Evolutionary conservation across 2,113 vertebrate species (phyloP), one percentile per base, ranked within the genome.

Genomic region (Peromyscus maniculatus): DNA sequence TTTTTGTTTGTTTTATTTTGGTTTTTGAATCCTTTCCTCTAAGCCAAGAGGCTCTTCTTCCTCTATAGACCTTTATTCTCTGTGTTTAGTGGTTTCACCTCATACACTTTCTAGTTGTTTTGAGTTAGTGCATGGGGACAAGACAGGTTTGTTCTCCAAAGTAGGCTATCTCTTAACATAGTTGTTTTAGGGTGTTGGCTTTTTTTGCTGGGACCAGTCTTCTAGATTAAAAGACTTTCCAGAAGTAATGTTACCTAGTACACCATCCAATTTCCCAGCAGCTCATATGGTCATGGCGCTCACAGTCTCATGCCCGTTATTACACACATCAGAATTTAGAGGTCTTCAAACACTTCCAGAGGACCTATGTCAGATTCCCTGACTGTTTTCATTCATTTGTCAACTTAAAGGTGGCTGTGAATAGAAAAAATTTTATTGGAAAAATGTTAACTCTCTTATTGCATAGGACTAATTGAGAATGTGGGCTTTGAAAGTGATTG

Each of bases 281-380:
- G 5, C 43, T 93, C 11, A 59, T 36, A 67, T 31, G n/a, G 72
- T 72, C 80, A 87, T 57, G 6, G 49, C 84, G 87, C 83, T 92
- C 7, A 66, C 55, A 69, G 31, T 9, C 11, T 16, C 21, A 87
- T 96, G 36, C 22, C 57, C 74, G 24, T 88, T 93, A 74, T 55
- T 52, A 55, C 52, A 87, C 16, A 24, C 9, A 62, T 74, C 15
- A 78, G 62, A 49, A 74, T 66, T 17, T 59, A 3, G n/a, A 39
- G 12, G 31, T 83, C 36, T 97, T 92, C 87, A 31, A 77, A 28
- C 24, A 39, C 52, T 91, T 94, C 31, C 55, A 66, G 55, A 96
- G 8, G 10, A 19, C 16, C 89, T 71, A 87, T 74, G 39, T 80
- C 75, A 94, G 11, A 69, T 89, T 55, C 13, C 21, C 12, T 95